These are phyloP conservation scores for Limnodromus scolopaceus DNA, from an alignment of 2,797 vertebrate genomes.

Conservation along the genomic window DNA sequence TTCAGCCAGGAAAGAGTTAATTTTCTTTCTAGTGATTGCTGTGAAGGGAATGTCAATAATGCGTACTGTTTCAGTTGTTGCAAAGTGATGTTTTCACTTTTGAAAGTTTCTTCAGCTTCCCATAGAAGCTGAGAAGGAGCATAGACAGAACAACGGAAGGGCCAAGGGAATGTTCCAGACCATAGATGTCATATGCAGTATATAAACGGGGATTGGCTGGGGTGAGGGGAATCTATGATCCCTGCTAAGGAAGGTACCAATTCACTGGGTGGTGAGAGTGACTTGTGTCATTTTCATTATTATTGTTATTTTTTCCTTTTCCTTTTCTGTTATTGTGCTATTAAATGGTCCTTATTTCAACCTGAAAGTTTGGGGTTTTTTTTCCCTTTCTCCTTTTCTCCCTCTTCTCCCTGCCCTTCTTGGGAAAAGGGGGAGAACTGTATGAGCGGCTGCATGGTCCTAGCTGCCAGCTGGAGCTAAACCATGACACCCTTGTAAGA, in stretches of 20 bases:
- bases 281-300: neutral
- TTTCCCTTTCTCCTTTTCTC: neutral
- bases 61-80: neutral
- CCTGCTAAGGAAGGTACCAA: neutral
- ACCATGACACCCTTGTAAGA: neutral
- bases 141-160: neutral
- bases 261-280: neutral
- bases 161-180: neutral
- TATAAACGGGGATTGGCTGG: neutral
- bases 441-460: neutral
- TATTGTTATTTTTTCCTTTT: neutral
- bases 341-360: neutral
- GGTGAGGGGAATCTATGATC: neutral
- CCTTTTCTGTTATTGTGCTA: neutral
- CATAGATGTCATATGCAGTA: neutral
- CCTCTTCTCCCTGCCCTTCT: neutral
- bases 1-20: neutral
- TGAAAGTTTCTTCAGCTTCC: neutral
- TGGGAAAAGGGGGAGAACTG: neutral
- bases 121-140: neutral
- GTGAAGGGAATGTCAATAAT: neutral
- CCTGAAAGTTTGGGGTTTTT: neutral
- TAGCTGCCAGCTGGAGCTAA: neutral
- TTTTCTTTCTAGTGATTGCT: neutral
- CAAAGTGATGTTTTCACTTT: neutral